Conservation (phyloP, 2,797 vertebrate species). For the Rallus crepitans region DNA sequence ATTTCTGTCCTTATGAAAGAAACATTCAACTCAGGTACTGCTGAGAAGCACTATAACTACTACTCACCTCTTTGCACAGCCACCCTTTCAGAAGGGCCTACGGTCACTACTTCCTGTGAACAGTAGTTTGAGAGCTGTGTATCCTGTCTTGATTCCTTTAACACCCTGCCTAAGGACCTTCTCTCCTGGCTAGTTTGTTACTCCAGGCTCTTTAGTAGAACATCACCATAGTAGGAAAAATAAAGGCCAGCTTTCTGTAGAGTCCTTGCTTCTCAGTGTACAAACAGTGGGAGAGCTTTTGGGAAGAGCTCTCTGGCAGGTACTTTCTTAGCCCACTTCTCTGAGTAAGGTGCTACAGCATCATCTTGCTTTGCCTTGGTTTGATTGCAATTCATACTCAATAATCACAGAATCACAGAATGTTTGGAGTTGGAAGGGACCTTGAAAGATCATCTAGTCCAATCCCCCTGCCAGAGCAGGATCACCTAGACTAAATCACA, state of each 20-base stretch:
- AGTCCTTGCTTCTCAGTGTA: not conserved
- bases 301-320: not conserved
- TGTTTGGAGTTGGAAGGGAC: too few relatives aligned
- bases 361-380: not conserved
- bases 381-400: not conserved
- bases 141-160: not conserved
- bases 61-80: not conserved
- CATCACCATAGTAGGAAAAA: not conserved
- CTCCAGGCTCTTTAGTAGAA: not conserved
- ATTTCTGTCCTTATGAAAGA: not conserved
- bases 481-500: too few relatives aligned
- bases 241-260: not conserved
- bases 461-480: too few relatives aligned
- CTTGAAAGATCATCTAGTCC: too few relatives aligned
- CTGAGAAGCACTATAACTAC: not conserved
- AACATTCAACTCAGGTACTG: not conserved
- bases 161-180: not conserved
- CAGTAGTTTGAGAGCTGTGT: not conserved
- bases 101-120: not conserved
- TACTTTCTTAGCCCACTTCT: not conserved
- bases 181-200: not conserved
- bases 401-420: not conserved
- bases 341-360: not conserved
- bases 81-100: not conserved
- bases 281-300: not conserved